Percentiles rank a stretch among this genome's conserved stretches.
Conservation (phyloP, 2,797 vertebrate genomes). For the Eremophila alpestris region DNA sequence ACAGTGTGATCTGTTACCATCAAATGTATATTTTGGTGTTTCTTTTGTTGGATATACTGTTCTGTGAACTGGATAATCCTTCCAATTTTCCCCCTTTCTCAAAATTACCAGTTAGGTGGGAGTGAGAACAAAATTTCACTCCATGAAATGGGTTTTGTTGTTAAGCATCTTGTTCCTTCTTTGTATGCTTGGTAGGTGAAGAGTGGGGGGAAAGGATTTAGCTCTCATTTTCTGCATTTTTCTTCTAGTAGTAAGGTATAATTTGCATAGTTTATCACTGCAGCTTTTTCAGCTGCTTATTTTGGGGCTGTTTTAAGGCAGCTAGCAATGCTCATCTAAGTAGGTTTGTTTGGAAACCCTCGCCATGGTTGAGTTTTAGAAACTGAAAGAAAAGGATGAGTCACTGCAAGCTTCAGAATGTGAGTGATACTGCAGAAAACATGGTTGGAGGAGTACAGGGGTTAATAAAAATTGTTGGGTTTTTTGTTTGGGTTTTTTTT, state of each 20-base stretch:
- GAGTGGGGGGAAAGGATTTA: neutral
- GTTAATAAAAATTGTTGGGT: neutral
- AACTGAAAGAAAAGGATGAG: constrained; percentile 4
- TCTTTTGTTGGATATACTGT: constrained; percentile 17
- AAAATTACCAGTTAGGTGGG: neutral
- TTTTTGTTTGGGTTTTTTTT: neutral
- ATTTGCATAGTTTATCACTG: constrained; percentile 58
- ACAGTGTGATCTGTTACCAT: constrained; percentile 36
- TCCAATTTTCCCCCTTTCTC: neutral
- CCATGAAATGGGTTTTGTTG: neutral
- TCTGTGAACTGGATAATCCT: constrained; percentile 54
- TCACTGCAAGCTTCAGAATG: neutral
- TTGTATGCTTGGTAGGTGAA: constrained; percentile 2
- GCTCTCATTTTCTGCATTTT: constrained; percentile 16
- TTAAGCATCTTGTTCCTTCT: constrained; percentile 6
- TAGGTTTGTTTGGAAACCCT: constrained; percentile 44
- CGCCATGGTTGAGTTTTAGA: neutral
- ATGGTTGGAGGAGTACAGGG: neutral
- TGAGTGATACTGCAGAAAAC: neutral
- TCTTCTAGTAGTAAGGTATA: constrained; percentile 12
- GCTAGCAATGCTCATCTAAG: neutral
- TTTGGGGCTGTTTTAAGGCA: constrained; percentile 46
- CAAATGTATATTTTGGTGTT: constrained; percentile 29
- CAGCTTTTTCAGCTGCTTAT: constrained; percentile 39
- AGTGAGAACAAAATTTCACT: neutral